Evolutionary conservation across 2,113 vertebrate species (phyloP), one percentile per base, ranked within the genome.

Genomic region (Pelecanoides urinatrix): DNA sequence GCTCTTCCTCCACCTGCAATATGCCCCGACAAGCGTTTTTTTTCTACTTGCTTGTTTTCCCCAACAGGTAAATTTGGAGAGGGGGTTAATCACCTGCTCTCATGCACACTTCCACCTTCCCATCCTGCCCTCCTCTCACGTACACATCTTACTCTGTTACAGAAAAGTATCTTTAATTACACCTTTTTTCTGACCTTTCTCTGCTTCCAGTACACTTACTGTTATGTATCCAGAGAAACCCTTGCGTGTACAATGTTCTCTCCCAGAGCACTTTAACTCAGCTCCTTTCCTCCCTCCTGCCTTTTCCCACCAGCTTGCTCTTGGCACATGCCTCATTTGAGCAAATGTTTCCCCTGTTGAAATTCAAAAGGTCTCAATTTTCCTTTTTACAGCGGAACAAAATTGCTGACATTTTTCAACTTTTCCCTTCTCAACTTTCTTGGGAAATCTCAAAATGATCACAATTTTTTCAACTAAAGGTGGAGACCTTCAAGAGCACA

Each of bases 341-440:
- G 63, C 82, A 93, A 92, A 86, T 1, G 11, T 49, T 88, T 80
- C 75, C 90, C 75, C 81, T 29, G 44, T 67, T 77, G 55, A 94
- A 88, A 90, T 50, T 70, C 17, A 5, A 88, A 94, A 90, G 85
- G 67, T 95, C 86, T 90, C 75, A 3, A 3, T 67, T 92, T 83
- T 86, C 90, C 63, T 53, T 26, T 88, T 79, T 18, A 52, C 58
- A 63, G 44, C 30, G 27, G 53, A 91, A 90, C 27, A 88, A 90
- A 85, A 92, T 13, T 47, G 53, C 70, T 96, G 92, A 88, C 62
- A 88, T 90, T 94, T 96, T 72, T 82, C 85, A 94, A 15, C 71
- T 82, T 77, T 53, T 29, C 66, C 58, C 20, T 81, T 75, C 90
- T 90, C 88, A n/a, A 1, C 58, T 93, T 73, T 4, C 85, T 38